Base-by-base conservation (phyloP, 2,888 invertebrate species). In the Calliphora vomitoria region DNA sequence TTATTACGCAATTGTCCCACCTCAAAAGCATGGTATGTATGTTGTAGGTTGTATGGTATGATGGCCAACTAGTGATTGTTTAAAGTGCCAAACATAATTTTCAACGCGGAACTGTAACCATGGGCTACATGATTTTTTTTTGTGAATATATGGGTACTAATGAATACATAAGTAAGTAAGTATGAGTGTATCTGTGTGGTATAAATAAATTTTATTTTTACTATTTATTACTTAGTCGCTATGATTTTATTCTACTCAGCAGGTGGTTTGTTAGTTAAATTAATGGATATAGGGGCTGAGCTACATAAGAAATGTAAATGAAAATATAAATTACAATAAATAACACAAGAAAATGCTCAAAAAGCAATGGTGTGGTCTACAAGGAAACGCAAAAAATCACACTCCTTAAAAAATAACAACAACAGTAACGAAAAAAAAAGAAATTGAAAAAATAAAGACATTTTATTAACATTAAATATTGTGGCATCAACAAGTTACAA, bases 401-500 rank as follows among this genome's bases (percentile, higher is more conserved):
- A 62, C 71, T 62, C 71, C 80, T 80, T 71, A 20, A 71, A 69
- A 75, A 44, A n/a, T n/a, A n/a, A n/a, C n/a, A 38, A 13, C 18
- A n/a, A 47, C 10, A 35, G 8, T 13, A 18, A 31, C 6, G 11
- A 58, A 3, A 50, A 50, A 4, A 58, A 3, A 50, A 50, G n/a
- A n/a, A n/a, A n/a, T n/a, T n/a, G n/a, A 11, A 50, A 50, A 4
- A 0, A 55, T 20, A 55, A 8, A 66, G 13, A 66, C 58, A 82
- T 82, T 75, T 82, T 18, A 68, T 74, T 82, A 41, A 69, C 68
- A 82, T n/a, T 75, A 69, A 76, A 69, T 75, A 62, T 50, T 69
- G 75, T 76, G 69, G 62, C 82, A 82, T 82, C 82, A 82, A 82
- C 82, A 82, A 82, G 82, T 82, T 82, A 76, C 75, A 35, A 47